Evolutionary conservation across 2,888 invertebrate species (phyloP), one percentile per base, ranked within the genome.

Genomic region (Psylliodes chrysocephalus): DNA sequence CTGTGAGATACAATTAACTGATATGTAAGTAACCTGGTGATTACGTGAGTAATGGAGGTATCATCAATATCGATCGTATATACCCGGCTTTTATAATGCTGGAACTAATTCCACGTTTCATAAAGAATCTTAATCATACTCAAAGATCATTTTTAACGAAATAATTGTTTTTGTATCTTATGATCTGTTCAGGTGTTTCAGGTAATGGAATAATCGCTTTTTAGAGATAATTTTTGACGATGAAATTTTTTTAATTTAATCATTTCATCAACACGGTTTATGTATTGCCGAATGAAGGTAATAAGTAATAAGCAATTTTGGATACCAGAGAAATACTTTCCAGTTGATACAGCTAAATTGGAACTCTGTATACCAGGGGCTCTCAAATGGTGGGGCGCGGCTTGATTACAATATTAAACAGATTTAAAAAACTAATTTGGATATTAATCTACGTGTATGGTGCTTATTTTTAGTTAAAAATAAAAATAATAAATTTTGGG

Each of bases 1-100:
- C 38, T 46, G 19, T 42, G 28, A 64, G 60, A 64, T 64, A 60
- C 56, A 64, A 64, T 64, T 64, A 64, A 56, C 60, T 64, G 64
- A 64, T 64, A 64, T 30, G 35, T 55, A 35, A 38, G 60, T 46
- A 22, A 55, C 30, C 55, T 64, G 55, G 55, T 54, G 60, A 60
- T 56, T 52, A 64, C 38, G 44, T 64, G 40, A 60, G 52, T 60
- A 64, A 64, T 64, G 55, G 56, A 56, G 60, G 56, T 64, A 64
- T 60, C 64, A 56, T 52, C 52, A 56, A 60, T 56, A 35, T 44
- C 55, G 49, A 64, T 56, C 56, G 46, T 44, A 15, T 44, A 15
- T 49, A 60, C 55, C 51, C 33, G 46, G 38, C 42, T 64, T 46
- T 28, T 22, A 46, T 60, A 52, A 60, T 60, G 46, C 35, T 56